A percentile compares a stretch with the other conserved stretches of the same genome.
Evolutionary conservation across 2,888 invertebrate genomes (phyloP).

Genomic region (Julus scandinavius): DNA sequence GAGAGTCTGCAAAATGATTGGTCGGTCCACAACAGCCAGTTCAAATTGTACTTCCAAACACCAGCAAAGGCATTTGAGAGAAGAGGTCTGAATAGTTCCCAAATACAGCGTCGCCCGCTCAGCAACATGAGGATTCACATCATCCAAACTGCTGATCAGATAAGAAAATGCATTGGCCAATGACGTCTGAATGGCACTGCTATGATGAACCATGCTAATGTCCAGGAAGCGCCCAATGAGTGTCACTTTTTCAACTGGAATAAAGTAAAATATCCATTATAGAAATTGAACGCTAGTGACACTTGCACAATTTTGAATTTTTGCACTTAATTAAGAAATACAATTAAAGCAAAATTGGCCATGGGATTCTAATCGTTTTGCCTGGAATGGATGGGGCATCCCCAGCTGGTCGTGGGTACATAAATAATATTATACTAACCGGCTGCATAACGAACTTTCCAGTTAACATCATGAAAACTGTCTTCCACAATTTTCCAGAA

Average conservation of each 20-base stretch:
- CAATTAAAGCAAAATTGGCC: too few species aligned
- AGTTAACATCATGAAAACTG: slow-evolving; percentile 90
- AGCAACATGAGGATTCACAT: slow-evolving; percentile 93
- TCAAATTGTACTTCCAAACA: slow-evolving; percentile 99
- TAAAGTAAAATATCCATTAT: too few species aligned
- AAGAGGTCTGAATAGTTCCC: slow-evolving; percentile 90
- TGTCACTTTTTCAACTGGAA: slow-evolving; percentile 88
- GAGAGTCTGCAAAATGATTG: slow-evolving; percentile 94
- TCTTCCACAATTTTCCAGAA: slow-evolving; percentile 96
- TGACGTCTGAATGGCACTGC: slow-evolving; percentile 83
- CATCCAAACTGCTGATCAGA: slow-evolving; percentile 94
- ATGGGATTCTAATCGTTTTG: too few species aligned
- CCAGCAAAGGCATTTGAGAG: slow-evolving; percentile 86
- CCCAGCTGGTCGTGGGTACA: too few species aligned
- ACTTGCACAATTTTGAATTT: too few species aligned
- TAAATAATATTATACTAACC: slow-evolving; percentile 63
- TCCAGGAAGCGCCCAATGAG: slow-evolving; percentile 94
- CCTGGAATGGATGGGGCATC: too few species aligned
- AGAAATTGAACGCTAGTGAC: too few species aligned
- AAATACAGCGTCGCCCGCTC: slow-evolving; percentile 91
- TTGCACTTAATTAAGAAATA: too few species aligned
- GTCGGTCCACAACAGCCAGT: slow-evolving; percentile 93
- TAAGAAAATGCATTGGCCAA: slow-evolving; percentile 97
- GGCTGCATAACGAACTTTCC: slow-evolving; percentile 90
- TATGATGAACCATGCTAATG: slow-evolving; percentile 84